A percentile compares a stretch with the other conserved stretches of the same genome.
Conservation (phyloP, 2,797 vertebrate genomes). For the Myotis daubentonii region DNA sequence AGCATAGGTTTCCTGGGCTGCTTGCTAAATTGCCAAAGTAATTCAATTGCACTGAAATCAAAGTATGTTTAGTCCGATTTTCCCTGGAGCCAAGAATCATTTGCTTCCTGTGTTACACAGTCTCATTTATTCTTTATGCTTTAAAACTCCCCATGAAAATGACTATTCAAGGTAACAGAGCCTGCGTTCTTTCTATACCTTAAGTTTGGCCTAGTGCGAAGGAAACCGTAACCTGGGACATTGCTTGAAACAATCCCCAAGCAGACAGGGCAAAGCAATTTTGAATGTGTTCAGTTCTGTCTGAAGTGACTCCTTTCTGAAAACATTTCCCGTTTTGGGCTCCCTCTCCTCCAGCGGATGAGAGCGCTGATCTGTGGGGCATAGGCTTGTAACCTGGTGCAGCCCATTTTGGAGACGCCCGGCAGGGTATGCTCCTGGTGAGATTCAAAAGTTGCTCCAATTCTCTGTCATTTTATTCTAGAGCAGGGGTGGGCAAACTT, state of each 20-base stretch:
- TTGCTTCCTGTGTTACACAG: slow-evolving; percentile 87
- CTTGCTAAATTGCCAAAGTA: slow-evolving; percentile 64
- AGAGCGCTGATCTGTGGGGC: slow-evolving; percentile 89
- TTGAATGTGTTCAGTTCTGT: slow-evolving; percentile 94
- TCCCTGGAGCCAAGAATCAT: slow-evolving; percentile 72
- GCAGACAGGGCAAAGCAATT: slow-evolving; percentile 93
- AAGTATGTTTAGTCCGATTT: slow-evolving; percentile 43
- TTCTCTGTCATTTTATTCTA: background rate
- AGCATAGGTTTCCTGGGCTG: slow-evolving; percentile 50
- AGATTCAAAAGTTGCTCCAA: background rate
- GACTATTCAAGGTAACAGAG: slow-evolving; percentile 88
- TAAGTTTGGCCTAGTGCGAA: slow-evolving; percentile 82
- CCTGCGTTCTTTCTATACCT: slow-evolving; percentile 89
- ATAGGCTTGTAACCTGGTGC: accelerated
- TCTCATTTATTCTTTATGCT: slow-evolving; percentile 84
- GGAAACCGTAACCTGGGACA: slow-evolving; percentile 91
- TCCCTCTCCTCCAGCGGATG: slow-evolving; percentile 92
- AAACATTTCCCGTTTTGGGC: slow-evolving; percentile 91
- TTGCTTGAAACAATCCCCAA: slow-evolving; percentile 92
- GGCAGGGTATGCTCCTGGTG: background rate
- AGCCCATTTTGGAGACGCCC: background rate
- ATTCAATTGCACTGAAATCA: slow-evolving; percentile 63
- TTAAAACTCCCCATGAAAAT: slow-evolving; percentile 85
- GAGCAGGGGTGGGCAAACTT: no score
- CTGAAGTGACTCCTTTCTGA: slow-evolving; percentile 92